phyloP scores from a whole-genome alignment of 1,140 invertebrate species.

The Diorhabda sublineata region DNA sequence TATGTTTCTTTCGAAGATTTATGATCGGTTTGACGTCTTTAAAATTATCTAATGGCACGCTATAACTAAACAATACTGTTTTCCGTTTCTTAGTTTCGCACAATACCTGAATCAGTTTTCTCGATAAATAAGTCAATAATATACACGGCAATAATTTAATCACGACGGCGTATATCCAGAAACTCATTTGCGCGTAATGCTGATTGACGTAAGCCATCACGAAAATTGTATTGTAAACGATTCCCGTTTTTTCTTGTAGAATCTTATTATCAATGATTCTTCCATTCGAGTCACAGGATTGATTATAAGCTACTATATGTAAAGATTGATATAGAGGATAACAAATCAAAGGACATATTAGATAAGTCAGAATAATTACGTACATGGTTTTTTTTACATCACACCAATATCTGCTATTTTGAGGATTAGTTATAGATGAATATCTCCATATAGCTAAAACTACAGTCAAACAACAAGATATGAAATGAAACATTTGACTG shows the following conservation, averaged over 20 bases:
- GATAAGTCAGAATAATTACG: conserved; percentile 74
- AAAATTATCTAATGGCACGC: conserved; percentile 33
- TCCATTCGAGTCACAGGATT: conserved; percentile 51
- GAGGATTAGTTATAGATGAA: conserved; percentile 80
- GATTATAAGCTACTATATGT: conserved; percentile 51
- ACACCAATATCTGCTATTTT: conserved; percentile 58
- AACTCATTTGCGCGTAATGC: conserved; percentile 58
- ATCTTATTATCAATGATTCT: conserved; percentile 31
- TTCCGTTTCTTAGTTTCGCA: conserved; percentile 69
- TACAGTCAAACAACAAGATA: conserved; percentile 90
- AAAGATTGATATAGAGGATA: conserved; percentile 78
- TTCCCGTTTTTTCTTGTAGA: background rate
- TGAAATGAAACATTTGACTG: conserved; percentile 81
- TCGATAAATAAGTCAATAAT: conserved; percentile 72
- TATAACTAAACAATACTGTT: conserved; percentile 55
- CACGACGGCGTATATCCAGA: conserved; percentile 82
- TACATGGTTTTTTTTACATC: conserved; percentile 63
- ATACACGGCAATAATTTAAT: conserved; percentile 84
- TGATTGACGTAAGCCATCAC: conserved; percentile 26
- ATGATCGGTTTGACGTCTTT: conserved; percentile 21
- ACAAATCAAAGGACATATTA: conserved; percentile 79
- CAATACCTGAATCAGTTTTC: conserved; percentile 71
- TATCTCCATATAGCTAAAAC: conserved; percentile 91
- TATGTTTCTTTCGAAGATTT: conserved; percentile 55
- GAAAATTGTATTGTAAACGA: conserved; percentile 43